Evolutionary conservation across 2,797 vertebrate genomes (phyloP), one percentile per base, ranked within the genome.

Genomic region (Poeciliopsis gracilis): DNA sequence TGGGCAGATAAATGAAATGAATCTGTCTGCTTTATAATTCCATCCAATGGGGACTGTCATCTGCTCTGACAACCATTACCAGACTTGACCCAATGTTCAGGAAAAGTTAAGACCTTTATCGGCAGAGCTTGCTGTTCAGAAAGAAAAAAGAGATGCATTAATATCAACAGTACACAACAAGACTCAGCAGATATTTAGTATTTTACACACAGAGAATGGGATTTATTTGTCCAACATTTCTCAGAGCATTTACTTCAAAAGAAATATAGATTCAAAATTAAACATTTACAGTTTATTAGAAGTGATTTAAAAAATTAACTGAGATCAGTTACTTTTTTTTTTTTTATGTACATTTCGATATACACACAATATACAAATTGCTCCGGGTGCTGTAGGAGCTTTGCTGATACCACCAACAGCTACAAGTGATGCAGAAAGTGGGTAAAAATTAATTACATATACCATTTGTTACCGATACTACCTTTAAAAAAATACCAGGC

Each of bases 401-500:
- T 71, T 4, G 59, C 55, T 77, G 82, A 75, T 77, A 76, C 77
- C 36, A 81, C 75, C 49, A 79, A 83, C 49, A 82, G 71, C 78
- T 85, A 84, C 74, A 79, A 78, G 69, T 94, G 91, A 84, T 76
- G 91, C 89, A 88, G 88, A 90, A 85, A 89, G 92, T 84, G 88
- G 91, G 89, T 87, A 86, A 87, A 94, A 91, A 76, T 84, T 59
- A 84, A 84, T 89, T 88, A 94, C 90, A 91, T 90, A 96, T 97
- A 97, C 97, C 94, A 95, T 95, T 96, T 96, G 89, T 84, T 94
- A 94, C 96, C 97, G 94, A 97, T 97, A 98, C 98, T 98, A 99
- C 98, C 98, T 99, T 98, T 97, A 97, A 96, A 96, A 97, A 98
- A 96, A 98, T 97, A 98, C 96, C 97, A 97, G 97, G 97, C 97